Base-by-base conservation (phyloP, 23 tunicate genomes). In the Clavelina lepadiformis region DNA sequence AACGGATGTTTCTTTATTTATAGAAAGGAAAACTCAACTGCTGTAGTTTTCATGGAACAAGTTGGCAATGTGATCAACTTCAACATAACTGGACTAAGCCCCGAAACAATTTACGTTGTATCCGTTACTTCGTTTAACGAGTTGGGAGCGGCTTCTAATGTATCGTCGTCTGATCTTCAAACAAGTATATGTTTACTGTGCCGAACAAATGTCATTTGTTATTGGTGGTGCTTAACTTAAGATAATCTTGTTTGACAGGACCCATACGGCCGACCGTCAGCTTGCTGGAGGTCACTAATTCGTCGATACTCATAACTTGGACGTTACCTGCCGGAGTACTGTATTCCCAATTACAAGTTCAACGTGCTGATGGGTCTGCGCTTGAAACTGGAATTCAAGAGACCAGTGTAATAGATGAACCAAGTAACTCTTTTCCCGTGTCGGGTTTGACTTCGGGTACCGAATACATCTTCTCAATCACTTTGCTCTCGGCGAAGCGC, bases 401-500 rank as follows among this genome's bases (percentile, higher is more conserved):
- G 1, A 28, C 23, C 11, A 35, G 29, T 1, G 29, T 38, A 32
- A 68, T 68, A 25, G 59, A 68, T 29, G 33, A 50, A 20, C 29
- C 51, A 4, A 60, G 73, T 24, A 25, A 24, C 5, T 68, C 51
- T 32, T 68, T 68, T 28, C 3, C 23, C 8, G 4, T 71, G 31
- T 56, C 77, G 24, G 65, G 77, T 5, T 38, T 71, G 18, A 65
- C 65, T 23, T 7, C 24, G 13, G 77, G 77, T 2, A 71, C 77
- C 5, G 77, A 56, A 28, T 71, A 56, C 54, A 37, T 35, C 27
- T 2, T 71, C 15, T 56, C 77, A 1, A 65, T 71, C 20, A 25
- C 25, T 1, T 46, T 56, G 2, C 27, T 23, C n/a, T 2, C 26
- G 5, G 3, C 22, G 2, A 68, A 68, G 60, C 31, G 33, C n/a